Percentiles rank a stretch among this genome's conserved stretches.
phyloP scores from a whole-genome alignment of 2,888 invertebrate genomes.

The Automeris io region DNA sequence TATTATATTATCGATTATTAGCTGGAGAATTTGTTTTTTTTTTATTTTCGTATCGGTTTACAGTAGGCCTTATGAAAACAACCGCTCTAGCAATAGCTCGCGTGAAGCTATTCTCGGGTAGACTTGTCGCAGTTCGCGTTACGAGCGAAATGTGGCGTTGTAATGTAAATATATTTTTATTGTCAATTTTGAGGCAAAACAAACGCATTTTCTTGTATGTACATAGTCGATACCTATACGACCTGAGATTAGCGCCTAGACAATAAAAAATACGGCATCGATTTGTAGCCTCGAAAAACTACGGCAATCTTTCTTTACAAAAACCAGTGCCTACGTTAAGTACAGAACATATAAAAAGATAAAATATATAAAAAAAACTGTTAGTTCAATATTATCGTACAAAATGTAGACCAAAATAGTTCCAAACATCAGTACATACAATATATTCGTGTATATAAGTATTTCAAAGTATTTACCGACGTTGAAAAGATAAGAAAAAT shows the following conservation, averaged over 20 bases:
- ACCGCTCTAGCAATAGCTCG: constrained; percentile 23
- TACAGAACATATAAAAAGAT: constrained; percentile 25
- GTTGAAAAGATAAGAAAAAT: constrained; percentile 33
- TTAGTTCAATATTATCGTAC: constrained; percentile 69
- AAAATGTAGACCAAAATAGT: constrained; percentile 70
- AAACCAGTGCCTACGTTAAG: constrained; percentile 45
- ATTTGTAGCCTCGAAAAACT: constrained; percentile 11
- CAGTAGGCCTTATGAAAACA: constrained; percentile 11
- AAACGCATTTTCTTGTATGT: constrained; percentile 20
- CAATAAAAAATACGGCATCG: constrained; percentile 38
- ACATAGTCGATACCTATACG: constrained; percentile 33
- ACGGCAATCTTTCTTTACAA: too few relatives aligned
- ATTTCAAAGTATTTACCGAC: constrained; percentile 52
- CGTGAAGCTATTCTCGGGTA: constrained; percentile 52
- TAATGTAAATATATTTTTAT: constrained; percentile 43
- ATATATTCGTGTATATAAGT: constrained; percentile 48
- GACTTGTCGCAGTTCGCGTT: constrained; percentile 12
- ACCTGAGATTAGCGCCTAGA: constrained; percentile 49
- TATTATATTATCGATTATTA: too few relatives aligned
- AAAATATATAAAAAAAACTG: constrained; percentile 26
- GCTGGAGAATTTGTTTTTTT: too few relatives aligned
- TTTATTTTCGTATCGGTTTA: constrained; percentile 34
- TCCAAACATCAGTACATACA: constrained; percentile 46
- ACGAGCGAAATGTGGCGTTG: constrained; percentile 2
- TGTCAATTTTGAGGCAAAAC: constrained; percentile 29